phyloP scores from a whole-genome alignment of 2,113 vertebrate species.

The Ageneiosus marmoratus region DNA sequence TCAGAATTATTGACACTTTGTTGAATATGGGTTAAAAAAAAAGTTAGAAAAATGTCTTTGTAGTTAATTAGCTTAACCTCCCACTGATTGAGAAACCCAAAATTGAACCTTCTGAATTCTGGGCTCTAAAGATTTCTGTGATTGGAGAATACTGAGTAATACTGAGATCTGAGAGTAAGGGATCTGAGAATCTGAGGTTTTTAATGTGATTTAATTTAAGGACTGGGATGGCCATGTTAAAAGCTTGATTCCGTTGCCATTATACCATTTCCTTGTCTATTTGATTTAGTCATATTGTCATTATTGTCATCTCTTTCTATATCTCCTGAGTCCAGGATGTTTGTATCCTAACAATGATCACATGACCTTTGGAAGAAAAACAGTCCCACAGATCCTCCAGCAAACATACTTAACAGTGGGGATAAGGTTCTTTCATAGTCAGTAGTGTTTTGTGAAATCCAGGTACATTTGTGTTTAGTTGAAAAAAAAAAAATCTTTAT shows the following conservation, averaged over 20 bases:
- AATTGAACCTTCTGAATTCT: neutral
- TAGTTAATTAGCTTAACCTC: too few species aligned
- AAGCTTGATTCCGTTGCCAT: neutral
- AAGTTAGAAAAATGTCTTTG: neutral
- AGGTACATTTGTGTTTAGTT: neutral
- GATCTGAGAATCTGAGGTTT: neutral
- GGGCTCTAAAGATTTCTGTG: neutral
- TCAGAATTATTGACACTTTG: too few species aligned
- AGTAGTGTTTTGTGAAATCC: neutral
- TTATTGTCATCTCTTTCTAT: neutral
- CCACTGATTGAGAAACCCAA: neutral
- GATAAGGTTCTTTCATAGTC: neutral
- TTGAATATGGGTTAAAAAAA: neutral
- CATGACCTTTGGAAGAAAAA: neutral
- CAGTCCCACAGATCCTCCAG: neutral
- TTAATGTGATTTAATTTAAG: neutral
- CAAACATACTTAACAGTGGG: neutral
- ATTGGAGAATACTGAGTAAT: neutral
- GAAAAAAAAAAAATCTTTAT: neutral
- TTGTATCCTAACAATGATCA: neutral
- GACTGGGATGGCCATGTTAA: neutral
- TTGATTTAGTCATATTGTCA: neutral
- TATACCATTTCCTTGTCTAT: neutral
- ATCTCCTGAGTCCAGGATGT: neutral
- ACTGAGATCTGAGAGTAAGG: too few species aligned